Evolutionary conservation across 2,797 vertebrate genomes (phyloP).

Genomic region (Sarcoramphus papa): DNA sequence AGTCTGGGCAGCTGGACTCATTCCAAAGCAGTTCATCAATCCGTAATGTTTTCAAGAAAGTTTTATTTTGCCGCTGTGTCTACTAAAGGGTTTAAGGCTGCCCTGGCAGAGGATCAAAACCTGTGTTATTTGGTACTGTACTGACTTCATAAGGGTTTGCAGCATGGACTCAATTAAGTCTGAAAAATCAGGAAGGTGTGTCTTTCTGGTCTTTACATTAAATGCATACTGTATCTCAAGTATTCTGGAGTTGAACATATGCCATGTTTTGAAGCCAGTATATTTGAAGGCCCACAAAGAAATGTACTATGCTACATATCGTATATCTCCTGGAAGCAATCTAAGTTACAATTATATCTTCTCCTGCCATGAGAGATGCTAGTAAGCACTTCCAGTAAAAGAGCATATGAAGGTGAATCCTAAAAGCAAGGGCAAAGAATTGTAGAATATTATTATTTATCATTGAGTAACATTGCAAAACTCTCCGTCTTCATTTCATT

Average conservation of each 20-base stretch:
- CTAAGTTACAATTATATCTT: constrained; percentile 15
- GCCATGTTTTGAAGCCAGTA: constrained; percentile 36
- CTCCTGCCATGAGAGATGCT: background rate
- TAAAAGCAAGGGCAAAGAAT: background rate
- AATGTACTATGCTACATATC: background rate
- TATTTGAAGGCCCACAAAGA: constrained; percentile 7
- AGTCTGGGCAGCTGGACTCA: constrained; percentile 56
- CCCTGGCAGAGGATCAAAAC: constrained; percentile 68
- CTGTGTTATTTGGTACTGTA: constrained; percentile 31
- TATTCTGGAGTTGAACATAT: constrained; percentile 33
- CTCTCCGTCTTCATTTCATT: background rate
- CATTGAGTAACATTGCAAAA: background rate
- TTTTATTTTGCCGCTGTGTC: constrained; percentile 66
- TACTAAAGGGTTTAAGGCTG: constrained; percentile 61
- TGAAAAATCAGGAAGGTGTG: constrained; percentile 47
- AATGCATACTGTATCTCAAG: constrained; percentile 29
- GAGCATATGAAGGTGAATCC: background rate
- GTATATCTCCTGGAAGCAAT: constrained; percentile 11
- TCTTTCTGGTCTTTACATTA: constrained; percentile 54
- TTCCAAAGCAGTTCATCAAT: constrained; percentile 72
- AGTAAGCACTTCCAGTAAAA: constrained; percentile 18
- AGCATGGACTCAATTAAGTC: constrained; percentile 62
- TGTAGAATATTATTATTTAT: constrained; percentile 2
- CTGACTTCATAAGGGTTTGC: constrained; percentile 64
- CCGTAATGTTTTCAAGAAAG: constrained; percentile 71